Evolutionary conservation across 2,797 vertebrate genomes (phyloP).

Genomic region (Peromyscus attwateri): DNA sequence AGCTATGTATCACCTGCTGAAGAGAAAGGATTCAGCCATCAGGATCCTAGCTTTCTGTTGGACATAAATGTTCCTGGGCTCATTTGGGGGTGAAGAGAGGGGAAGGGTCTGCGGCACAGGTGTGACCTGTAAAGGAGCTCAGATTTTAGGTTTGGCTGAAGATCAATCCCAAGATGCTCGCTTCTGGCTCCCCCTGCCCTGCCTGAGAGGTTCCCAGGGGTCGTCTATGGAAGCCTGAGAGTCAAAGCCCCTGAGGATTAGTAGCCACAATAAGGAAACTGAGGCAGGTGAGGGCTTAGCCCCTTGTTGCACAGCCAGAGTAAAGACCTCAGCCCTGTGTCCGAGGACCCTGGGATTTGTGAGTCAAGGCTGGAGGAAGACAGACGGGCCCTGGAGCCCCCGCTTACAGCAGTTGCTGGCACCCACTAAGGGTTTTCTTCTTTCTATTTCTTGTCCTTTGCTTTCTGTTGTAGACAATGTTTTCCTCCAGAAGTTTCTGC

Average conservation of each 20-base stretch:
- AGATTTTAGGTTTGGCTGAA: neutral
- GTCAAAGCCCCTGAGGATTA: neutral
- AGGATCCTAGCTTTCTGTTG: neutral
- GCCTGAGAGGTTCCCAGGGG: neutral
- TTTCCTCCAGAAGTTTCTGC: neutral
- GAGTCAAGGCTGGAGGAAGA: neutral
- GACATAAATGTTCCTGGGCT: neutral
- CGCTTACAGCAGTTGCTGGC: rapidly evolving
- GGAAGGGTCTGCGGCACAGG: neutral
- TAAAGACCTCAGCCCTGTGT: neutral
- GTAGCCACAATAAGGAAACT: neutral
- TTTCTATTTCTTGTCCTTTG: neutral
- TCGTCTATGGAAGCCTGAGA: neutral
- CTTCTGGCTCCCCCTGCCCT: neutral
- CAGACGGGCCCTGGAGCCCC: neutral
- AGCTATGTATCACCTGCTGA: neutral
- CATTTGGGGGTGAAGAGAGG: neutral
- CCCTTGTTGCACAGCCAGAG: rapidly evolving
- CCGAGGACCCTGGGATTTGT: neutral
- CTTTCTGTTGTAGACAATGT: neutral
- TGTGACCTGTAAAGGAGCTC: neutral
- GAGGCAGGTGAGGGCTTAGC: neutral
- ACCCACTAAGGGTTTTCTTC: neutral
- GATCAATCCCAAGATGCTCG: neutral
- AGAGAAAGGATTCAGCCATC: neutral